Percentiles rank a stretch among this genome's conserved stretches.
Evolutionary conservation across 2,797 vertebrate species (phyloP).

Genomic region (Artibeus jamaicensis): DNA sequence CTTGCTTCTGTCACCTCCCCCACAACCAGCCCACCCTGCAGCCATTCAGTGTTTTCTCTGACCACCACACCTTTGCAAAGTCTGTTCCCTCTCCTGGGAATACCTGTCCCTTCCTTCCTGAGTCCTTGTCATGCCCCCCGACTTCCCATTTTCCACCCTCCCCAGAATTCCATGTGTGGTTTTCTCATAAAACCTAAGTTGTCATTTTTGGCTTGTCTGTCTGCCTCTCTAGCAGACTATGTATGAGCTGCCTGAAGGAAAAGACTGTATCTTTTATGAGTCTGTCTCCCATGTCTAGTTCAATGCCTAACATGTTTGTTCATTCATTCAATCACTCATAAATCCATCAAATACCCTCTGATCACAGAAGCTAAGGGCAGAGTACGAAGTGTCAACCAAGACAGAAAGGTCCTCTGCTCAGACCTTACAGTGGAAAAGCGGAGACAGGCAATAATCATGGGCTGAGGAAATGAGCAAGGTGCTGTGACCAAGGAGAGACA

Average conservation of each 20-base stretch:
- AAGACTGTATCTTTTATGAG: neutral
- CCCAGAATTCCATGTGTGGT: neutral
- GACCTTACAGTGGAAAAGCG: neutral
- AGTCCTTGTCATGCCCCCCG: neutral
- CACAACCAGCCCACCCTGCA: neutral
- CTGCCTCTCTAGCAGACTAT: neutral
- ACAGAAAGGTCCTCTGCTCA: neutral
- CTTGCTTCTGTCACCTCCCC: neutral
- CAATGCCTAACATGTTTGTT: neutral
- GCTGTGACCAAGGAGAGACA: neutral
- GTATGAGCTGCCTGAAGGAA: neutral
- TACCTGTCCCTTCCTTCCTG: neutral
- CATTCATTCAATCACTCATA: neutral
- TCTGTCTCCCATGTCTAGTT: neutral
- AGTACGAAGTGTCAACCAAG: neutral
- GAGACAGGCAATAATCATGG: neutral
- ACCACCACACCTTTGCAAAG: neutral
- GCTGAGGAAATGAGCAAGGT: neutral
- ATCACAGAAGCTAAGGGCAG: neutral
- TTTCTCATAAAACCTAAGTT: neutral
- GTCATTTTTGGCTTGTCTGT: neutral
- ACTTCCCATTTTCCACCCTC: too few species aligned
- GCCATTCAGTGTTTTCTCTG: fast-evolving
- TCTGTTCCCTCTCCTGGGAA: neutral
- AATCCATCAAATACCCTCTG: neutral